Conservation (phyloP, 53 echinoderm and acorn worm genomes). For the Antedon mediterranea region DNA sequence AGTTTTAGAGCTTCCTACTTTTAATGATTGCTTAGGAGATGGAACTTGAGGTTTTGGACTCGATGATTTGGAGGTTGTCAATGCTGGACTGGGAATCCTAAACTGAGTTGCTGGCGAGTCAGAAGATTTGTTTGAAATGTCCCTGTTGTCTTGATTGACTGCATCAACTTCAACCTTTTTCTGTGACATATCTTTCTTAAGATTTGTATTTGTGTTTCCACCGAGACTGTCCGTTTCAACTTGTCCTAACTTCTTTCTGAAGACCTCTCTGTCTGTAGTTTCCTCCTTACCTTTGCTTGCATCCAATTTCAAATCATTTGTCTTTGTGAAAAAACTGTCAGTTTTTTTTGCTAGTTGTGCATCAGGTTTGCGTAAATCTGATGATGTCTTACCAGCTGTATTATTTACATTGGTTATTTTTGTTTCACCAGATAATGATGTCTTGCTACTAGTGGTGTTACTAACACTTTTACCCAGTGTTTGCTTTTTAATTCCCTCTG, state of each 20-base stretch:
- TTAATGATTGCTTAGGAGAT: slow-evolving; percentile 38
- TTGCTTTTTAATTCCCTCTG: slow-evolving; percentile 34
- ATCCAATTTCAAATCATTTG: slow-evolving; percentile 1
- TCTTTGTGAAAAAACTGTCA: slow-evolving; percentile 2
- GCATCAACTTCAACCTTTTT: neutral
- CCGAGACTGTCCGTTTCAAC: slow-evolving; percentile 2
- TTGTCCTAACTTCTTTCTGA: slow-evolving; percentile 10
- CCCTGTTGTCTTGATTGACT: slow-evolving; percentile 2
- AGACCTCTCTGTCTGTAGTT: slow-evolving; percentile 19
- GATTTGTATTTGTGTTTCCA: slow-evolving; percentile 1
- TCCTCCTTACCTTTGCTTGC: slow-evolving; percentile 3
- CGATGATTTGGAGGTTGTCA: slow-evolving; percentile 48
- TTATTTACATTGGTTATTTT: neutral
- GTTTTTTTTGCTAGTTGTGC: neutral
- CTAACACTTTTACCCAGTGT: neutral
- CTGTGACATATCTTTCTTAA: slow-evolving; percentile 8
- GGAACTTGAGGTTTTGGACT: slow-evolving; percentile 52
- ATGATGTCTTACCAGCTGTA: neutral
- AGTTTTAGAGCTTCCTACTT: slow-evolving; percentile 18
- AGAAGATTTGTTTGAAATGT: slow-evolving; percentile 3
- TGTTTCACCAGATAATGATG: neutral
- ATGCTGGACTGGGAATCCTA: slow-evolving; percentile 88
- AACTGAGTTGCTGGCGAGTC: slow-evolving; percentile 42
- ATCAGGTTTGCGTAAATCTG: neutral
- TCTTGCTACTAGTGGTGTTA: neutral